A percentile compares a stretch with the other conserved stretches of the same genome.
Evolutionary conservation across 1,140 invertebrate genomes (phyloP).

Genomic region (Euglossa dilemma): DNA sequence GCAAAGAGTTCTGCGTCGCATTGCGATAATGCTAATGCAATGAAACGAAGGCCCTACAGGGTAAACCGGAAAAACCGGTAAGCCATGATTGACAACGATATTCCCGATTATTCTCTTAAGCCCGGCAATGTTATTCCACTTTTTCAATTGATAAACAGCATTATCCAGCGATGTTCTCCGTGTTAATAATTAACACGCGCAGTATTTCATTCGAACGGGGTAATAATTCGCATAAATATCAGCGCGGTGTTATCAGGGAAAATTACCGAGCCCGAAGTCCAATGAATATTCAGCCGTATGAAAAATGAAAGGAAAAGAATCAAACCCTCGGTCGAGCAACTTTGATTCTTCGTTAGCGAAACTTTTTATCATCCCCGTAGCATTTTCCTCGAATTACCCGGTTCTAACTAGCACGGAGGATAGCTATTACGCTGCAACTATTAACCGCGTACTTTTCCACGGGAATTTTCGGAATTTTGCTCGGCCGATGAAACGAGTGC

Average conservation of each 20-base stretch:
- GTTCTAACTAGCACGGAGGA: neutral
- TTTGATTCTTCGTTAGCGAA: constrained; percentile 20
- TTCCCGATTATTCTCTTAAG: neutral
- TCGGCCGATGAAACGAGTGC: neutral
- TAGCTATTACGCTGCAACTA: too few relatives aligned
- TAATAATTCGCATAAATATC: neutral
- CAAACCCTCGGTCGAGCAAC: neutral
- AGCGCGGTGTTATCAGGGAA: too few relatives aligned
- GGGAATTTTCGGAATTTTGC: neutral
- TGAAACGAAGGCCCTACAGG: too few relatives aligned
- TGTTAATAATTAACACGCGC: neutral
- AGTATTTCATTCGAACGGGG: neutral
- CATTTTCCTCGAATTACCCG: neutral
- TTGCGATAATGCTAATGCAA: neutral
- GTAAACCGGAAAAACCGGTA: too few relatives aligned
- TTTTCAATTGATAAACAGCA: neutral
- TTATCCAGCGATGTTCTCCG: neutral
- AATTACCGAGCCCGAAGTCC: neutral
- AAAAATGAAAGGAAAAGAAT: too few relatives aligned
- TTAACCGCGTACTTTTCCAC: neutral
- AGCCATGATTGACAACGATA: too few relatives aligned
- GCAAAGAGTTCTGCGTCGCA: neutral
- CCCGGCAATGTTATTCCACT: neutral
- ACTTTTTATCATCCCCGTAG: neutral
- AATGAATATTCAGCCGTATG: neutral